phyloP scores from a whole-genome alignment of 2,888 invertebrate species.

The Eilema sororculum region DNA sequence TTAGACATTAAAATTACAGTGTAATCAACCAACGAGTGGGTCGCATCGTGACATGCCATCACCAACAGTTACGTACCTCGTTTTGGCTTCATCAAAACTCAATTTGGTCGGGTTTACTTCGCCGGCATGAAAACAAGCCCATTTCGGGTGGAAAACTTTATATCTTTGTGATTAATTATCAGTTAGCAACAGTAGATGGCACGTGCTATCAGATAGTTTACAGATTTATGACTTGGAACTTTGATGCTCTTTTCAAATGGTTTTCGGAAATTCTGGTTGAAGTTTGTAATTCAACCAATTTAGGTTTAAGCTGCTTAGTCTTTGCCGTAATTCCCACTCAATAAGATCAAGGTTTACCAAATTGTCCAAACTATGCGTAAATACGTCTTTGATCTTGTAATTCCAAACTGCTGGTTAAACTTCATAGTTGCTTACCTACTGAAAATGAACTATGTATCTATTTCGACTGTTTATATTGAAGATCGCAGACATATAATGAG shows the following conservation, averaged over 20 bases:
- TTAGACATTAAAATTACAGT: constrained; percentile 52
- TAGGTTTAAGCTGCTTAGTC: neutral
- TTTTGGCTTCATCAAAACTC: constrained; percentile 70
- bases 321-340: neutral
- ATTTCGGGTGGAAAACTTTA: constrained; percentile 65
- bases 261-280: constrained; percentile 6
- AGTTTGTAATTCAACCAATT: constrained; percentile 4
- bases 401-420: neutral
- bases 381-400: neutral
- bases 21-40: constrained; percentile 52
- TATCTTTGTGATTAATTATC: constrained; percentile 68
- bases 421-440: neutral
- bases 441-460: too few relatives aligned
- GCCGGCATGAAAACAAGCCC: constrained; percentile 64
- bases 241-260: constrained; percentile 41
- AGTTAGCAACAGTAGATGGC: constrained; percentile 47
- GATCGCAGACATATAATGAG: too few relatives aligned
- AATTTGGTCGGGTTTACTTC: constrained; percentile 68
- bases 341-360: neutral
- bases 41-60: constrained; percentile 55
- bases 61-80: constrained; percentile 56
- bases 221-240: constrained; percentile 34
- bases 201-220: constrained; percentile 50
- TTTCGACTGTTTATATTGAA: too few relatives aligned
- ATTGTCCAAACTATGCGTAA: neutral